These are phyloP conservation scores for Chauna torquata DNA, from an alignment of 2,113 vertebrate genomes.

Conservation along the genomic window DNA sequence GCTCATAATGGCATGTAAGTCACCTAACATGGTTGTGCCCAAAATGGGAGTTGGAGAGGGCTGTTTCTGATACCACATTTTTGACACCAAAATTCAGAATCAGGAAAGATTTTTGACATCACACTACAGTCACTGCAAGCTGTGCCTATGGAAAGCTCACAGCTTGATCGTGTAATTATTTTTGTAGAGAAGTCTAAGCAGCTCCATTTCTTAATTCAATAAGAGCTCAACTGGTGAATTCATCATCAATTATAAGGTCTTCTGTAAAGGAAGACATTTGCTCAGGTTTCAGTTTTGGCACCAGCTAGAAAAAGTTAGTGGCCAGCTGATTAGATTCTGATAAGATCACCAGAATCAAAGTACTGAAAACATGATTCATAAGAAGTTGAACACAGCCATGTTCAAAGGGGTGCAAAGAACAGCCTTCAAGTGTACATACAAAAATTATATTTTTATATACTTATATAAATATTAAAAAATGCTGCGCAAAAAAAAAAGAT, in stretches of 20 bases:
- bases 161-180: not conserved
- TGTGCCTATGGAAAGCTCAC: not conserved
- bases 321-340: not conserved
- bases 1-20: not conserved
- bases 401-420: not conserved
- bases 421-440: not conserved
- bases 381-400: not conserved
- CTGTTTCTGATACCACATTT: not conserved
- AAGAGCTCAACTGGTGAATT: not conserved
- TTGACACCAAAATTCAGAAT: not conserved
- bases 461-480: not conserved
- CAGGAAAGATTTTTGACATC: not conserved
- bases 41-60: not conserved
- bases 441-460: not conserved
- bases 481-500: not conserved
- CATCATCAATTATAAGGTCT: not conserved
- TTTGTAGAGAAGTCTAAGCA: not conserved
- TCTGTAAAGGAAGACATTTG: not conserved
- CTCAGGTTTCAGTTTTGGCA: not conserved
- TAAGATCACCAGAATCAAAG: not conserved
- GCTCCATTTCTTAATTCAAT: not conserved
- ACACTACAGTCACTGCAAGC: not conserved
- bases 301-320: not conserved
- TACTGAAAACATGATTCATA: not conserved
- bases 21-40: not conserved